Percentiles rank a stretch among this genome's conserved stretches.
These are phyloP conservation scores for Acropternis orthonyx DNA, from an alignment of 2,797 vertebrate genomes.

Conservation along the genomic window DNA sequence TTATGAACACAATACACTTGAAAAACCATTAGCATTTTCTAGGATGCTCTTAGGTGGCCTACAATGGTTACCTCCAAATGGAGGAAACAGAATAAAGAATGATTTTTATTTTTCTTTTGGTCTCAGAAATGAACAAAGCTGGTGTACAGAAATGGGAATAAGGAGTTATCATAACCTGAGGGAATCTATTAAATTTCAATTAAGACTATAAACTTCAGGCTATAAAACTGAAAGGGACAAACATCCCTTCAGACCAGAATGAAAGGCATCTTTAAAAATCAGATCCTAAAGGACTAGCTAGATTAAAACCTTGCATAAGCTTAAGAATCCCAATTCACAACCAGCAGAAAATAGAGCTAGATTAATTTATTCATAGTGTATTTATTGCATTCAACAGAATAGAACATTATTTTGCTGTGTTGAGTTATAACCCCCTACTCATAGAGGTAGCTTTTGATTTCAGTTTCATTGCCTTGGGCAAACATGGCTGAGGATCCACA, in stretches of 20 bases:
- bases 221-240: slow-evolving; percentile 63
- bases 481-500: slow-evolving; percentile 73
- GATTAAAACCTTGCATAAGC: slow-evolving; percentile 62
- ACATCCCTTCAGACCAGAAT: slow-evolving; percentile 29
- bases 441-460: slow-evolving; percentile 74
- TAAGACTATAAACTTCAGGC: slow-evolving; percentile 71
- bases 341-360: slow-evolving; percentile 47
- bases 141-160: background rate
- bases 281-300: slow-evolving; percentile 61
- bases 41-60: background rate
- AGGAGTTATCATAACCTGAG: slow-evolving; percentile 55
- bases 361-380: slow-evolving; percentile 56
- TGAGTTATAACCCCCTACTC: slow-evolving; percentile 64
- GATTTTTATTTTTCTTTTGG: background rate
- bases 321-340: slow-evolving; percentile 61
- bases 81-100: background rate
- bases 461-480: slow-evolving; percentile 74
- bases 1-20: background rate
- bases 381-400: slow-evolving; percentile 40
- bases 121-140: slow-evolving; percentile 25
- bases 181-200: slow-evolving; percentile 63
- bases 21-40: background rate
- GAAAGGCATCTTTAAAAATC: slow-evolving; percentile 51
- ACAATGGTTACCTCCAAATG: background rate
- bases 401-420: slow-evolving; percentile 47